Percentiles rank a stretch among this genome's conserved stretches.
These are phyloP conservation scores for Sibirionetta formosa DNA, from an alignment of 2,797 vertebrate genomes.

Conservation along the genomic window DNA sequence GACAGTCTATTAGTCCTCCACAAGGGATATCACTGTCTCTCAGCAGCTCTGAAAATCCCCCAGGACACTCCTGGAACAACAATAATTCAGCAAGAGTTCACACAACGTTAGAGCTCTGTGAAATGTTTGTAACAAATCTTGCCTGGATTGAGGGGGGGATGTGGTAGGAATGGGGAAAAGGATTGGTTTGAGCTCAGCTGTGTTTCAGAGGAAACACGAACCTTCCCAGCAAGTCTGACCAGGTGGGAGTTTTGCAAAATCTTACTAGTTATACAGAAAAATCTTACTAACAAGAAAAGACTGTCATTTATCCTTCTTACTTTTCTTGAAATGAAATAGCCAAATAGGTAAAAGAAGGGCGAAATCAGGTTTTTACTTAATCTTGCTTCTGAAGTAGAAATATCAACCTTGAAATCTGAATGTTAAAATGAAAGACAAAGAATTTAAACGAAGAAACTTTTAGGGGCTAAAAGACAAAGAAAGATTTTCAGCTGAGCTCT, in stretches of 20 bases:
- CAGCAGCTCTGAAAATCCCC: conserved; percentile 69
- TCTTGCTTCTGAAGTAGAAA: neutral
- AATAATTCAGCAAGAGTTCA: conserved; percentile 65
- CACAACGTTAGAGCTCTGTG: conserved; percentile 37
- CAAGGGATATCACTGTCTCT: conserved; percentile 66
- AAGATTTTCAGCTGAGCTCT: conserved; percentile 9
- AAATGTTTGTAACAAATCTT: conserved; percentile 57
- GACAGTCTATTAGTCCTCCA: conserved; percentile 69
- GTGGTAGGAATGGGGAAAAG: neutral
- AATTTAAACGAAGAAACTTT: neutral
- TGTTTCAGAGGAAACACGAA: neutral
- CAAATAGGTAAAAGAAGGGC: neutral
- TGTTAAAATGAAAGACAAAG: conserved; percentile 24
- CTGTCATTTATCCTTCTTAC: too few relatives aligned
- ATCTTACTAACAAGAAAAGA: neutral
- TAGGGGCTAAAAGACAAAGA: conserved; percentile 2
- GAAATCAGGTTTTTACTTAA: conserved; percentile 2
- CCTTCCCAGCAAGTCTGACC: neutral
- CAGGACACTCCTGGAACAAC: conserved; percentile 69
- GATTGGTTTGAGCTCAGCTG: neutral
- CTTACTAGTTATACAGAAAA: neutral
- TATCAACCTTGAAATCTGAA: conserved; percentile 26
- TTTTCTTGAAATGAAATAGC: conserved; percentile 2
- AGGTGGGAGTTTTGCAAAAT: conserved; percentile 10
- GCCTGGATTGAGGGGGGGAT: conserved; percentile 23